Evolutionary conservation across 2,113 vertebrate species (phyloP).

Genomic region (Sus scrofa): T2T-Sscrofa CM000812.6:266307001-266307500

Average conservation of each 20-base stretch:
- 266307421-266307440: neutral
- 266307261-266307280: neutral
- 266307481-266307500: neutral
- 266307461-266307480: neutral
- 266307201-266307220: neutral
- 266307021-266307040: conserved; percentile 4
- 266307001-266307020: neutral
- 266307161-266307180: neutral
- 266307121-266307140: neutral
- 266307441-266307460: neutral
- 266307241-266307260: neutral
- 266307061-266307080: neutral
- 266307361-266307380: rapidly evolving
- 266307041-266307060: neutral
- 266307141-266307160: neutral
- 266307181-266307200: neutral
- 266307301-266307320: neutral
- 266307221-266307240: neutral
- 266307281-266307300: neutral
- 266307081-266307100: neutral
- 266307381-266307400: neutral
- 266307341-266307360: neutral
- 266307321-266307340: neutral
- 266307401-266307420: neutral
- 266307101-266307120: neutral